Conservation (phyloP, 2,797 vertebrate genomes). For the Lepilemur septentrionalis region DNA sequence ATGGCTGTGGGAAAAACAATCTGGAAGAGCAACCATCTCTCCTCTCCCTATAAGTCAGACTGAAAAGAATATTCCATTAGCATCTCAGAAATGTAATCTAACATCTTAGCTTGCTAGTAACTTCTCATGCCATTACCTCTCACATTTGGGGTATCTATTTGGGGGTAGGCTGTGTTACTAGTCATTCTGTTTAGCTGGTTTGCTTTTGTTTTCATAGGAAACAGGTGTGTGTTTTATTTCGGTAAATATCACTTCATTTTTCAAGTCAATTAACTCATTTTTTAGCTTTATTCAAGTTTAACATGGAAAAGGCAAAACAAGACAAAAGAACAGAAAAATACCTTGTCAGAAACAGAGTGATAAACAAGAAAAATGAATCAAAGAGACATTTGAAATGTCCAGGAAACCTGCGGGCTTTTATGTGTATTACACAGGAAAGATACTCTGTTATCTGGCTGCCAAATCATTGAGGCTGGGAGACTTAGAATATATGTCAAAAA, state of each 20-base stretch:
- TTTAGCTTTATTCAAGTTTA: slow-evolving; percentile 43
- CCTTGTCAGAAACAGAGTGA: neutral
- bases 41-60: neutral
- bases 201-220: slow-evolving; percentile 32
- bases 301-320: neutral
- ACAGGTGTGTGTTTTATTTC: neutral
- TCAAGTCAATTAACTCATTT: neutral
- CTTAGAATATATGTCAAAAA: neutral
- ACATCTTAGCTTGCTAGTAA: neutral
- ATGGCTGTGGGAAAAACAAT: neutral
- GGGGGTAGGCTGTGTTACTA: neutral
- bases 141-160: neutral
- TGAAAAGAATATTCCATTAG: neutral
- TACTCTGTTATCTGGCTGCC: neutral
- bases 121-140: neutral
- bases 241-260: slow-evolving; percentile 30
- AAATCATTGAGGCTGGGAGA: neutral
- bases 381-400: neutral
- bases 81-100: neutral
- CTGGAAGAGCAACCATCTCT: neutral
- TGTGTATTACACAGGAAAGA: neutral
- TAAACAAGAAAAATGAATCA: neutral
- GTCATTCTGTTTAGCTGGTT: neutral
- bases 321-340: neutral
- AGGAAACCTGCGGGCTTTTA: neutral